A percentile compares a stretch with the other conserved stretches of the same genome.
These are phyloP conservation scores for Crocodylus rhombifer DNA, from an alignment of 2,797 vertebrate genomes.

Conservation along the genomic window DNA sequence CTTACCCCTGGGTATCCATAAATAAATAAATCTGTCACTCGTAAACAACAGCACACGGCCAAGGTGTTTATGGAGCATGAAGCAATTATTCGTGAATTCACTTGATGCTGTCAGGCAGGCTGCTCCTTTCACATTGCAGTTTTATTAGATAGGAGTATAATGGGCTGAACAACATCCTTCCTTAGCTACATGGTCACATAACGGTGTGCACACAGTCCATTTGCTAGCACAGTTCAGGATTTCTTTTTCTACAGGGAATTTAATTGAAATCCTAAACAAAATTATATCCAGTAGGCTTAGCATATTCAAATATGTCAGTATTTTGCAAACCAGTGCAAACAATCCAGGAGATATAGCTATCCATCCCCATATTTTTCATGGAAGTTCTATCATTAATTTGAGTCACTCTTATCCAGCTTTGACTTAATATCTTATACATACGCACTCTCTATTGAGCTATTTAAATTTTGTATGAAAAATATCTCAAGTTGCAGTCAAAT, in stretches of 20 bases:
- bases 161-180: neutral
- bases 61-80: constrained; percentile 49
- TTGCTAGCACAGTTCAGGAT: neutral
- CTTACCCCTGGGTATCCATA: neutral
- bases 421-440: neutral
- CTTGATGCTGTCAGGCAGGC: constrained; percentile 55
- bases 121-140: constrained; percentile 25
- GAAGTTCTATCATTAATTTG: neutral
- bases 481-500: neutral
- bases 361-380: neutral
- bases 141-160: neutral
- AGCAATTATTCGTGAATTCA: constrained; percentile 48
- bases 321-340: neutral
- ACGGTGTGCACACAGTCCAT: neutral
- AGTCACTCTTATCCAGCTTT: accelerated
- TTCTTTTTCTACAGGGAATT: neutral
- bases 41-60: constrained; percentile 9
- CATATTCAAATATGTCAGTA: accelerated
- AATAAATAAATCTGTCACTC: constrained; percentile 7
- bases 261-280: neutral
- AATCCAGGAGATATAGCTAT: neutral
- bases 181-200: neutral
- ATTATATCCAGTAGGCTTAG: neutral
- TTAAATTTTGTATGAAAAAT: neutral
- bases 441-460: neutral